phyloP scores from a whole-genome alignment of 1,140 invertebrate species.

The Zaprionus davidi region DNA sequence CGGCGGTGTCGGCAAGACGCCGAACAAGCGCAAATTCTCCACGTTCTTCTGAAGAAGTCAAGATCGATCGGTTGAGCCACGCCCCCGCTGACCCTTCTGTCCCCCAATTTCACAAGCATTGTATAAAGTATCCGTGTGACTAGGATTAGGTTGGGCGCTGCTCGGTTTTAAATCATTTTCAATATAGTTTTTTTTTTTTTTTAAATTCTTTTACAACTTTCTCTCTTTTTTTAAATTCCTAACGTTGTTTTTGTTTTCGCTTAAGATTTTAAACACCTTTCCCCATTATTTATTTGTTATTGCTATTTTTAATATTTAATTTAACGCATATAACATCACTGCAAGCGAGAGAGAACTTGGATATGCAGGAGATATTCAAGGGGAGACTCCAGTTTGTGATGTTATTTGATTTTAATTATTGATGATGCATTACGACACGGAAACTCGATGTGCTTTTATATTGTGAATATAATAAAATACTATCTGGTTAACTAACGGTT shows the following conservation, averaged over 20 bases:
- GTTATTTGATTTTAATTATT: background rate
- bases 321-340: background rate
- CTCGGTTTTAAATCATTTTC: constrained; percentile 3
- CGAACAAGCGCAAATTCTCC: constrained; percentile 82
- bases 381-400: too few species aligned
- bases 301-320: background rate
- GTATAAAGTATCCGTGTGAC: background rate
- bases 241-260: constrained; percentile 8
- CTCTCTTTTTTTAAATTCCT: background rate
- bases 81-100: too few species aligned
- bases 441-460: constrained; percentile 32
- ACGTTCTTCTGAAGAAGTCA: constrained; percentile 66
- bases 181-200: constrained; percentile 6
- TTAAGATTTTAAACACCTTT: constrained; percentile 4
- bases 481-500: background rate
- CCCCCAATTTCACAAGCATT: background rate
- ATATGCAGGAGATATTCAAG: too few species aligned
- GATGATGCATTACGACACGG: constrained; percentile 21
- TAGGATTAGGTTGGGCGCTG: background rate
- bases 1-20: constrained; percentile 46
- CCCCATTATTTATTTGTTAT: constrained; percentile 5
- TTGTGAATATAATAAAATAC: constrained; percentile 18
- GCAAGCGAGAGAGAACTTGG: too few species aligned
- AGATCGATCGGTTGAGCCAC: background rate
- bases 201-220: background rate